A percentile compares a stretch with the other conserved stretches of the same genome.
Evolutionary conservation across 2,113 vertebrate species (phyloP).

Genomic region (Xiphophorus couchianus): DNA sequence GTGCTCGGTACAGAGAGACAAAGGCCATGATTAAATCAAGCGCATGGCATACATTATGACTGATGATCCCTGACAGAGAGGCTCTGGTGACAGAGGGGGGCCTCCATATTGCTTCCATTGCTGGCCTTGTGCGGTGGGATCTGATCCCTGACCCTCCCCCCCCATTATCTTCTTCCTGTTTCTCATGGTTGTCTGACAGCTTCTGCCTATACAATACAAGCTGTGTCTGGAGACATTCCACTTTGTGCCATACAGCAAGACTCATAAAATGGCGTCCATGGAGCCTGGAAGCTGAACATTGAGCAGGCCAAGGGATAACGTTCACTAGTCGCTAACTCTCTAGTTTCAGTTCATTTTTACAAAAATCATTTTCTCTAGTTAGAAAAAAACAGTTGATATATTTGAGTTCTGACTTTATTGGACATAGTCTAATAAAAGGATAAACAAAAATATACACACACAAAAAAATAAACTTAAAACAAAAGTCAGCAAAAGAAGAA

Average conservation of each 20-base stretch:
- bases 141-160: slow-evolving; percentile 57
- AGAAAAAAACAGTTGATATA: too few species aligned
- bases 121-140: slow-evolving; percentile 38
- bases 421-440: too few species aligned
- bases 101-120: slow-evolving; percentile 30
- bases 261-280: slow-evolving; percentile 35
- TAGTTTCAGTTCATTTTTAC: neutral
- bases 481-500: too few species aligned
- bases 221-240: slow-evolving; percentile 73
- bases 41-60: slow-evolving; percentile 37
- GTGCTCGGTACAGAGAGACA: slow-evolving; percentile 38
- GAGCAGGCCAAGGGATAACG: neutral
- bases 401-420: too few species aligned
- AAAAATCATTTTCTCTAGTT: too few species aligned
- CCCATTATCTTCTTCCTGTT: slow-evolving; percentile 71
- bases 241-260: slow-evolving; percentile 33
- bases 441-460: too few species aligned
- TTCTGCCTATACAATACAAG: slow-evolving; percentile 70
- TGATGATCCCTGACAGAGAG: slow-evolving; percentile 53
- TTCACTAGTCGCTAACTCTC: neutral
- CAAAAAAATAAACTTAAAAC: too few species aligned
- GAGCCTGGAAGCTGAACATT: slow-evolving; percentile 4
- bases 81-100: slow-evolving; percentile 36
- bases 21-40: slow-evolving; percentile 30
- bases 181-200: slow-evolving; percentile 67